Conservation (phyloP, 1,140 invertebrate genomes). For the Zaprionus lachaisei region DNA sequence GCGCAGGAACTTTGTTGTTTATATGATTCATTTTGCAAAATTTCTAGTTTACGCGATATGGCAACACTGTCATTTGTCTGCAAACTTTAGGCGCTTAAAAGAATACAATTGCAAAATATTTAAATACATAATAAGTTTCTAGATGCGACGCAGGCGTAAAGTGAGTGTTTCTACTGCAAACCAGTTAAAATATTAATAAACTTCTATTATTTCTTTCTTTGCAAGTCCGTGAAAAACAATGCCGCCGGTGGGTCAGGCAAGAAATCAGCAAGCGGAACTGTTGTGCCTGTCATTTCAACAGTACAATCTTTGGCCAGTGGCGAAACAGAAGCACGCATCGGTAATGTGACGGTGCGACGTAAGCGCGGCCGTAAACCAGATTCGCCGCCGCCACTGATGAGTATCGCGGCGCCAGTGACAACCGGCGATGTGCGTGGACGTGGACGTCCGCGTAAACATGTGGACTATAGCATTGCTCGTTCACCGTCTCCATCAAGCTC, state of each 20-base stretch:
- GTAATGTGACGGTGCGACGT: slow-evolving; percentile 66
- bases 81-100: not conserved
- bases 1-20: not conserved
- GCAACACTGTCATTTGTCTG: not conserved
- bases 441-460: slow-evolving; percentile 68
- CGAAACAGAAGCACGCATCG: slow-evolving; percentile 72
- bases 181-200: not conserved
- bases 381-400: slow-evolving; percentile 65
- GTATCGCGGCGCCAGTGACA: slow-evolving; percentile 18
- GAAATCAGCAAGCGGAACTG: slow-evolving; percentile 51
- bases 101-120: not conserved
- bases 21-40: not conserved
- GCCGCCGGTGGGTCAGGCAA: slow-evolving; percentile 44
- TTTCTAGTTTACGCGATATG: slow-evolving; percentile 3
- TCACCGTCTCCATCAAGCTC: slow-evolving; percentile 54
- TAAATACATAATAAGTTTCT: not conserved
- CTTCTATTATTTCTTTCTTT: not conserved
- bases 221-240: slow-evolving; percentile 71
- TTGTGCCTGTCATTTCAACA: slow-evolving; percentile 89
- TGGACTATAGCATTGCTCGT: slow-evolving; percentile 64
- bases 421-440: slow-evolving; percentile 39
- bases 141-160: slow-evolving; percentile 4
- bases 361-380: slow-evolving; percentile 73
- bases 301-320: slow-evolving; percentile 89
- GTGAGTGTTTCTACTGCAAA: not conserved